Percentiles rank a stretch among this genome's conserved stretches.
Conservation (phyloP, 2,888 invertebrate species). For the Stenchaetothrips biformis region DNA sequence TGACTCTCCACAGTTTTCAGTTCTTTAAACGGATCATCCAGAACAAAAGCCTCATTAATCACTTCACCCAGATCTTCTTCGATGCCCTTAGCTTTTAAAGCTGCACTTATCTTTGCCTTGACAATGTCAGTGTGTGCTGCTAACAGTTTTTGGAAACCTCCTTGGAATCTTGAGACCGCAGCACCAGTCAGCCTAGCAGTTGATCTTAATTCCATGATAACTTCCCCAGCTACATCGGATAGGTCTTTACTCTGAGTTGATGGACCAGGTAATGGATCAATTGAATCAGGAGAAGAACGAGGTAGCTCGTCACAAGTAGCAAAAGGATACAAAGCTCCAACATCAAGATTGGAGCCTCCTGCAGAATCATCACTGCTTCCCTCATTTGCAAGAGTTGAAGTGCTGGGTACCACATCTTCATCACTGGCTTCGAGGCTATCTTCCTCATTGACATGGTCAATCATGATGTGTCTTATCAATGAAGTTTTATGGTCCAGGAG, state of each 20-base stretch:
- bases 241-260: background rate
- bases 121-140: background rate
- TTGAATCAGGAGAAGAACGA: no score
- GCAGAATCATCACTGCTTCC: no score
- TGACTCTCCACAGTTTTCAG: background rate
- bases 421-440: no score
- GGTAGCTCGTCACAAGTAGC: no score
- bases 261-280: background rate
- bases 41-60: background rate
- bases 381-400: no score
- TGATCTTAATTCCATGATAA: background rate
- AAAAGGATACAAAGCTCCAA: no score
- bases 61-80: background rate
- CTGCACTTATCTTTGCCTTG: no score
- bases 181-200: background rate
- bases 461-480: background rate
- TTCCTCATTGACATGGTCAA: background rate
- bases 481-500: background rate
- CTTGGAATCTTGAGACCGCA: background rate
- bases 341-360: no score
- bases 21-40: background rate
- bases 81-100: background rate
- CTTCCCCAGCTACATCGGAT: background rate
- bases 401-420: no score
- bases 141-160: background rate